phyloP scores from a whole-genome alignment of 2,113 vertebrate species.

The Cardinalis cardinalis region DNA sequence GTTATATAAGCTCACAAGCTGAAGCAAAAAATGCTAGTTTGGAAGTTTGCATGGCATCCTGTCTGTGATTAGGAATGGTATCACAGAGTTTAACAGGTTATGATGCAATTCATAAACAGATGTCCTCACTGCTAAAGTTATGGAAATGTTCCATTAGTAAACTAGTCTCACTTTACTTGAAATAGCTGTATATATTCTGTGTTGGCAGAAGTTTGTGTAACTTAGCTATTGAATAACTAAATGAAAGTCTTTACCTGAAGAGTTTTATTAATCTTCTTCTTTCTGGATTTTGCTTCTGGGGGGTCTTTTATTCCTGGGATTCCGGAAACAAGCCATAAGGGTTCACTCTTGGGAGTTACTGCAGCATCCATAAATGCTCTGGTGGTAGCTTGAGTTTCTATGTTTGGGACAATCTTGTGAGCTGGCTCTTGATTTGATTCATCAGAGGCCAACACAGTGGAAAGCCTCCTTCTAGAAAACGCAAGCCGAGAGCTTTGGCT shows the following conservation, averaged over 20 bases:
- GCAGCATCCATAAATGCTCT: background rate
- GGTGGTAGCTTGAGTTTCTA: background rate
- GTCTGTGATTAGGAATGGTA: background rate
- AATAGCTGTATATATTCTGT: background rate
- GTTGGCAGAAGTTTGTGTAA: background rate
- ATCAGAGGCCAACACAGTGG: slow-evolving; percentile 45
- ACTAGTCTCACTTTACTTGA: background rate
- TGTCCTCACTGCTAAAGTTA: background rate
- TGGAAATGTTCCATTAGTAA: background rate
- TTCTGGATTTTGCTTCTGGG: background rate
- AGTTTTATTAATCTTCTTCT: background rate
- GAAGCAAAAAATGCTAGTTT: background rate
- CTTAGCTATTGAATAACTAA: background rate
- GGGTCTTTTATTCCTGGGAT: slow-evolving; percentile 31
- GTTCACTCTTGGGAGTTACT: background rate
- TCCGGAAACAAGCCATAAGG: background rate
- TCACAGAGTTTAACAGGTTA: background rate
- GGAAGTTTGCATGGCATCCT: background rate
- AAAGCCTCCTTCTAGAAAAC: slow-evolving; percentile 43
- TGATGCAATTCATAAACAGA: background rate
- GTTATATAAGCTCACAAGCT: background rate
- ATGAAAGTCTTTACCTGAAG: slow-evolving; percentile 26
- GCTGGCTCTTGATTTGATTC: slow-evolving; percentile 7
- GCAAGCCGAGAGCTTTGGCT: background rate
- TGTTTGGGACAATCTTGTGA: background rate